phyloP scores from a whole-genome alignment of 2,113 vertebrate species.

The Dunckerocampus dactyliophorus region DNA sequence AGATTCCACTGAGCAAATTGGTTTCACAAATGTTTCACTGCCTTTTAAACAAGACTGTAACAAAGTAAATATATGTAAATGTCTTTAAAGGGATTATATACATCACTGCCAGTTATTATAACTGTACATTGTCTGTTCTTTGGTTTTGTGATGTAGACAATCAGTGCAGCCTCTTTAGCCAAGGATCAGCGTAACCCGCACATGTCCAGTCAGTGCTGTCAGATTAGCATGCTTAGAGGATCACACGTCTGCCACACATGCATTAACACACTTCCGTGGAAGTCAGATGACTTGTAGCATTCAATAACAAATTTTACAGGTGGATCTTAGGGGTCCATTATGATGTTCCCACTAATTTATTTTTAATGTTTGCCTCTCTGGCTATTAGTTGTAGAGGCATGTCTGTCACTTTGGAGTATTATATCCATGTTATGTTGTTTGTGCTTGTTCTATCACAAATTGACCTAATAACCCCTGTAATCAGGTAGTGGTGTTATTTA shows the following conservation, averaged over 20 bases:
- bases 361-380: background rate
- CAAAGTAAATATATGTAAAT: background rate
- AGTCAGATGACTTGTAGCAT: conserved; percentile 25
- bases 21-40: conserved; percentile 3
- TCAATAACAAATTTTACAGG: background rate
- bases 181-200: conserved; percentile 36
- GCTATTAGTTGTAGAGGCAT: background rate
- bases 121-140: conserved; percentile 15
- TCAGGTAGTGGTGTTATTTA: background rate
- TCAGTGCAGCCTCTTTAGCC: conserved; percentile 26
- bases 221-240: conserved; percentile 41
- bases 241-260: conserved; percentile 11
- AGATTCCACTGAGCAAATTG: conserved; percentile 15
- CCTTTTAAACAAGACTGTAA: background rate
- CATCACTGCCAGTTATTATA: background rate
- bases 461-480: background rate
- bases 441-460: no score
- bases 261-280: conserved; percentile 33
- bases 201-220: conserved; percentile 43
- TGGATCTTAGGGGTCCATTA: no score
- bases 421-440: no score
- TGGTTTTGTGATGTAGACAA: conserved; percentile 33
- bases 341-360: no score
- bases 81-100: conserved; percentile 3
- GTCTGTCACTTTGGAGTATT: no score